These are phyloP conservation scores for Apomyelois bistriatella DNA, from an alignment of 2,888 invertebrate species.

Conservation along the genomic window DNA sequence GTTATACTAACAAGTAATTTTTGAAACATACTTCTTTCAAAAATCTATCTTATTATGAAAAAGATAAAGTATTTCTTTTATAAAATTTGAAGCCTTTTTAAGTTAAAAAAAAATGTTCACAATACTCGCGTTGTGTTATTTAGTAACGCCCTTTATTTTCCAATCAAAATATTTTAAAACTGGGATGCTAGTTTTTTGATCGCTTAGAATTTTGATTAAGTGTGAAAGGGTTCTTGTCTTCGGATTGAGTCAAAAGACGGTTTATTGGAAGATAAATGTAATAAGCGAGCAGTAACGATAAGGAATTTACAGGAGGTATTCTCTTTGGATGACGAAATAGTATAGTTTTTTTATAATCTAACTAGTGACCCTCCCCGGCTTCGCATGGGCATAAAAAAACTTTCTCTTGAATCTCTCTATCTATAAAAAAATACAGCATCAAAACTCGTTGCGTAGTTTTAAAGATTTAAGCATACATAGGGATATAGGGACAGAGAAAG, in stretches of 20 bases:
- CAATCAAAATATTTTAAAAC: conserved; percentile 72
- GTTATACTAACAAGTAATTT: too few species aligned
- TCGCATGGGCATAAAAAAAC: too few species aligned
- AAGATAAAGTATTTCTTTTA: not conserved
- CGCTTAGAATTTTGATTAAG: conserved; percentile 64
- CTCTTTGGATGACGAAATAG: not conserved
- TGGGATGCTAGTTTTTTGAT: conserved; percentile 55
- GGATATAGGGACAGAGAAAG: too few species aligned
- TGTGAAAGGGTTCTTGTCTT: conserved; percentile 68
- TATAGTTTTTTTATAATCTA: too few species aligned
- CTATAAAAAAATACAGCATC: too few species aligned
- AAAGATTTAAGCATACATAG: too few species aligned
- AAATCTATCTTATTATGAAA: too few species aligned
- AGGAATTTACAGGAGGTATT: not conserved
- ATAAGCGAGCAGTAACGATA: conserved; percentile 21
- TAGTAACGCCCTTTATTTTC: conserved; percentile 73
- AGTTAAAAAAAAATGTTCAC: conserved; percentile 8
- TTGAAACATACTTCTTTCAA: too few species aligned
- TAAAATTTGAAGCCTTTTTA: not conserved
- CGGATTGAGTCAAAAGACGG: conserved; percentile 60
- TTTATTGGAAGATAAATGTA: conserved; percentile 33
- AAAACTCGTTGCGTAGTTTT: too few species aligned
- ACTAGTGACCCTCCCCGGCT: too few species aligned
- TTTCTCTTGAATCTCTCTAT: too few species aligned
- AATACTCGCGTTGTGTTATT: conserved; percentile 42